Evolutionary conservation across 2,797 vertebrate genomes (phyloP).

Genomic region (Thamnophis elegans): DNA sequence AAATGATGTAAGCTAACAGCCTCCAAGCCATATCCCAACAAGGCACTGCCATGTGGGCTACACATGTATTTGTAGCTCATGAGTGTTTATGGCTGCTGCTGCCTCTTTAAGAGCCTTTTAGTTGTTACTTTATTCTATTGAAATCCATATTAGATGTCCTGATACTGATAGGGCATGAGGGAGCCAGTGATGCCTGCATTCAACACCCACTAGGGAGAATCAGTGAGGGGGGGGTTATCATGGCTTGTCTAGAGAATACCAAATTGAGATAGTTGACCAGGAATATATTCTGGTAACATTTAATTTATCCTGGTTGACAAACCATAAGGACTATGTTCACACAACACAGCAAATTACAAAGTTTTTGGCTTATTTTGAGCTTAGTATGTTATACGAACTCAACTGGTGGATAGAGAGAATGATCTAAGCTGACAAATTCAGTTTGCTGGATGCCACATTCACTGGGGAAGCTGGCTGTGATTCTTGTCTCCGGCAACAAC

Average conservation of each 20-base stretch:
- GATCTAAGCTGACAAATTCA: neutral
- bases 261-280: neutral
- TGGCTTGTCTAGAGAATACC: neutral
- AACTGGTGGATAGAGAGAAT: neutral
- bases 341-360: neutral
- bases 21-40: neutral
- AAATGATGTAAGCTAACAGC: neutral
- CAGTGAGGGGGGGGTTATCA: neutral
- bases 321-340: neutral
- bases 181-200: neutral
- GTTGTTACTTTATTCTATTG: neutral
- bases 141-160: neutral
- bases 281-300: neutral
- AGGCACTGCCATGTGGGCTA: conserved; percentile 32
- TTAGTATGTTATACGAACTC: neutral
- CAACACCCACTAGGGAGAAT: neutral
- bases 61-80: conserved; percentile 3
- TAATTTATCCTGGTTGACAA: neutral
- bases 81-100: neutral
- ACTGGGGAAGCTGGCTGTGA: neutral
- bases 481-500: neutral
- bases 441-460: neutral
- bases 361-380: neutral
- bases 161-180: rapidly evolving
- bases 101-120: neutral